A percentile compares a stretch with the other conserved stretches of the same genome.
Evolutionary conservation across 2,888 invertebrate species (phyloP).

Genomic region (Sycophila texana): DNA sequence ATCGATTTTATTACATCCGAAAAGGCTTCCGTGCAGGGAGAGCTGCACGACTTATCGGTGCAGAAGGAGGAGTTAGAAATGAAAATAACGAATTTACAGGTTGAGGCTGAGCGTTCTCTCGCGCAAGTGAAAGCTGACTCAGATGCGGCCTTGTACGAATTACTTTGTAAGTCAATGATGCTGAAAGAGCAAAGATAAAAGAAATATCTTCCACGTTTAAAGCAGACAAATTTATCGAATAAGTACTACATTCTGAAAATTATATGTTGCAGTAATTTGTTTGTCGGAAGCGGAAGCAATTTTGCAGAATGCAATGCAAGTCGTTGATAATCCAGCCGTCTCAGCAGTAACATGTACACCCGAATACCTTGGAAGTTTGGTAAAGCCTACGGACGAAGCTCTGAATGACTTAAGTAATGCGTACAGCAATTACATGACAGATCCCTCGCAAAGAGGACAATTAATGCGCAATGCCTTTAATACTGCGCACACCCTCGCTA

Average conservation of each 20-base stretch:
- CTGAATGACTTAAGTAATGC: constrained; percentile 69
- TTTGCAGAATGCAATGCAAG: constrained; percentile 78
- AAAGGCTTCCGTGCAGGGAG: constrained; percentile 81
- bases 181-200: constrained; percentile 2
- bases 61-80: constrained; percentile 83
- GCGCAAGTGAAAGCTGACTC: constrained; percentile 67
- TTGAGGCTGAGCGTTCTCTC: constrained; percentile 71
- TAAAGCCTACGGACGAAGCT: constrained; percentile 74
- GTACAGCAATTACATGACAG: constrained; percentile 66
- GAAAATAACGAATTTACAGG: constrained; percentile 78
- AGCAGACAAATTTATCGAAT: constrained; percentile 12
- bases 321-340: constrained; percentile 83
- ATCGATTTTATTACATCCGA: constrained; percentile 81
- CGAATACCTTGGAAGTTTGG: constrained; percentile 78
- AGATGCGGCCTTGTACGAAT: constrained; percentile 68
- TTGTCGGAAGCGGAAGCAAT: constrained; percentile 76
- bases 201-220: constrained; percentile 8
- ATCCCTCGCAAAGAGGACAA: constrained; percentile 71
- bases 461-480: constrained; percentile 76
- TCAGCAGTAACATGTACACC: constrained; percentile 82
- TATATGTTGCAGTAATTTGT: constrained; percentile 71
- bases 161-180: constrained; percentile 67
- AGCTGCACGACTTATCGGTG: constrained; percentile 81
- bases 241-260: constrained; percentile 18
- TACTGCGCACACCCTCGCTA: constrained; percentile 79